Percentiles rank a stretch among this genome's conserved stretches.
Conservation (phyloP, 2,797 vertebrate genomes). For the Mareca strepera region DNA sequence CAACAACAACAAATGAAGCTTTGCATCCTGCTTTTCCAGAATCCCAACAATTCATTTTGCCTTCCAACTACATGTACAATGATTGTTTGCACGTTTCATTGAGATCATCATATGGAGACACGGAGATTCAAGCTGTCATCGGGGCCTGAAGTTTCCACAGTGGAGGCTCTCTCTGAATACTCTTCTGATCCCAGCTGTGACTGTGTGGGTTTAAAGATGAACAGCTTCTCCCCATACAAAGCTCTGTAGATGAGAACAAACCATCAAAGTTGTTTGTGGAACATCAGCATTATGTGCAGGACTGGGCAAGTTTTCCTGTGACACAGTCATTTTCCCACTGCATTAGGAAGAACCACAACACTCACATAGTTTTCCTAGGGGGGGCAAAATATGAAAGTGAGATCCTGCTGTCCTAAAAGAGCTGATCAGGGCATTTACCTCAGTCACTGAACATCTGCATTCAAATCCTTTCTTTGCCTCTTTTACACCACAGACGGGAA, state of each 20-base stretch:
- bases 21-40: neutral
- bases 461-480: constrained; percentile 3
- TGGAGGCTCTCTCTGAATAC: neutral
- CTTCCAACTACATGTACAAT: neutral
- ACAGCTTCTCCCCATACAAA: neutral
- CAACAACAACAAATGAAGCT: neutral
- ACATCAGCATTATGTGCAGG: neutral
- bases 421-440: neutral
- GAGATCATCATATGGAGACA: neutral
- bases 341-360: neutral
- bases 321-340: neutral
- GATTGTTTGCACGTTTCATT: neutral
- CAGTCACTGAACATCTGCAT: constrained; percentile 10
- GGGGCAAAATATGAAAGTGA: neutral
- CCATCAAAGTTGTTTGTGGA: neutral
- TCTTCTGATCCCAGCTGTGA: constrained; percentile 12
- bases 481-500: constrained; percentile 29
- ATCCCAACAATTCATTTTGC: neutral
- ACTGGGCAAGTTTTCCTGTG: neutral
- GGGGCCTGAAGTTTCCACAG: neutral
- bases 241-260: neutral
- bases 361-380: neutral
- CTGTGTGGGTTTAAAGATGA: neutral
- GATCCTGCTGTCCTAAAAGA: neutral
- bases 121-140: neutral